These are phyloP conservation scores for Ornithoptera priamus DNA, from an alignment of 2,888 invertebrate genomes.

Conservation along the genomic window DNA sequence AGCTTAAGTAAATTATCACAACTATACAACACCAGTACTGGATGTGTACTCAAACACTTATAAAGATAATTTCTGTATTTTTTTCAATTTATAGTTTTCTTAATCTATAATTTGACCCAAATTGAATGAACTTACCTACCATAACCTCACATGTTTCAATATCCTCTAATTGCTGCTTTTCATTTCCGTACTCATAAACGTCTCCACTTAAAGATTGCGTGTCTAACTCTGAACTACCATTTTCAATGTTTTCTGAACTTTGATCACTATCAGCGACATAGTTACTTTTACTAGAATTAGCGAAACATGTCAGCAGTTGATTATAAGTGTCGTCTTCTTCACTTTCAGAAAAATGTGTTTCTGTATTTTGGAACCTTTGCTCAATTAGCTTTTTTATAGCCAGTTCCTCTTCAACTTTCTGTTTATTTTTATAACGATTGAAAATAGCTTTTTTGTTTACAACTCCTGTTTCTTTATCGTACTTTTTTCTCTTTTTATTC, in stretches of 20 bases:
- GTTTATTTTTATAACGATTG: slow-evolving; percentile 73
- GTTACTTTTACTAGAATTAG: slow-evolving; percentile 41
- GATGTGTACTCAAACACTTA: too few species aligned
- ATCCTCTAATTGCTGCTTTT: slow-evolving; percentile 8
- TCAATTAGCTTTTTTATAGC: slow-evolving; percentile 65
- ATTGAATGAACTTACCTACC: slow-evolving; percentile 24
- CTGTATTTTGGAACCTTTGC: slow-evolving; percentile 44
- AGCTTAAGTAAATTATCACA: too few species aligned
- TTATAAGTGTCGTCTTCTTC: slow-evolving; percentile 75
- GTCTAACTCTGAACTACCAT: slow-evolving; percentile 34
- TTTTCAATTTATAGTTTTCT: too few species aligned
- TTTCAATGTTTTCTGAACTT: slow-evolving; percentile 40
- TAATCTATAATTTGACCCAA: too few species aligned
- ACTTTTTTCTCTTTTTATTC: slow-evolving; percentile 53
- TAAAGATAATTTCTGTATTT: too few species aligned
- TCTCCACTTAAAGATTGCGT: slow-evolving; percentile 19
- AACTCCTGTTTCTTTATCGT: slow-evolving; percentile 45
- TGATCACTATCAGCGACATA: slow-evolving; percentile 49
- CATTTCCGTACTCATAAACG: slow-evolving; percentile 2
- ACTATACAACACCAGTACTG: too few species aligned
- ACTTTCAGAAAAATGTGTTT: slow-evolving; percentile 66
- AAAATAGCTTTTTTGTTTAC: slow-evolving; percentile 71
- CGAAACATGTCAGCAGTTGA: slow-evolving; percentile 76
- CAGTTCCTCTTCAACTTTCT: slow-evolving; percentile 71
- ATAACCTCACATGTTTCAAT: slow-evolving; percentile 15